Evolutionary conservation across 53 echinoderm and acorn worm genomes (phyloP), one percentile per base, ranked within the genome.

Genomic region (Apostichopus leukothele): DNA sequence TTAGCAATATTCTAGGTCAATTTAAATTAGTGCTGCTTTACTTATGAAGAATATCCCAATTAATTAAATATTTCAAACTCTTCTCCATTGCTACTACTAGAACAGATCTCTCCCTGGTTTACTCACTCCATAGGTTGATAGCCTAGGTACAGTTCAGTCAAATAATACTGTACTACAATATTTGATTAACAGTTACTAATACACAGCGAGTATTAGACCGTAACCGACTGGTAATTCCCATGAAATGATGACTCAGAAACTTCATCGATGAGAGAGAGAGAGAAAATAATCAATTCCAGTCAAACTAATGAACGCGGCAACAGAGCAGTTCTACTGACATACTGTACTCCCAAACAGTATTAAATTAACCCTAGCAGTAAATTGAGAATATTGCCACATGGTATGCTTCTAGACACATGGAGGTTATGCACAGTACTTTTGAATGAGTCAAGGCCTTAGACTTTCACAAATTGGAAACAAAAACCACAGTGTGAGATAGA

Each of bases 191-290:
- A 13, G 18, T 71, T n/a, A 6, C 14, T 71, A 19, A n/a, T n/a
- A 6, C 20, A 71, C 14, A 6, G 14, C 18, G 6, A 63, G 71
- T 18, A 71, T n/a, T 71, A 71, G 71, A 71, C 71, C 14, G 71
- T 81, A 81, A 59, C 81, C 7, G 81, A 59, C 81, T 81, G 81
- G 81, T 81, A 81, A 81, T 81, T 81, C 81, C 81, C 81, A 81
- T 81, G 81, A 81, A 81, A 25, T 22, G 21, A 81, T 81, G 81
- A 81, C 55, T 81, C 81, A 81, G 22, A 6, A 52, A 18, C 51
- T 7, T 16, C 55, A 55, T 81, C 81, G 14, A 5, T 5, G 54
- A 21, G 23, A 39, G 39, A 23, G 22, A 27, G 27, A 39, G 81
- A 81, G 81, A 18, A 19, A 81, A 81, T 54, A 81, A 81, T 81